Base-by-base conservation (phyloP, 37 sponge, comb jelly and placozoan species). In the Cladorhizidae sp. region DNA sequence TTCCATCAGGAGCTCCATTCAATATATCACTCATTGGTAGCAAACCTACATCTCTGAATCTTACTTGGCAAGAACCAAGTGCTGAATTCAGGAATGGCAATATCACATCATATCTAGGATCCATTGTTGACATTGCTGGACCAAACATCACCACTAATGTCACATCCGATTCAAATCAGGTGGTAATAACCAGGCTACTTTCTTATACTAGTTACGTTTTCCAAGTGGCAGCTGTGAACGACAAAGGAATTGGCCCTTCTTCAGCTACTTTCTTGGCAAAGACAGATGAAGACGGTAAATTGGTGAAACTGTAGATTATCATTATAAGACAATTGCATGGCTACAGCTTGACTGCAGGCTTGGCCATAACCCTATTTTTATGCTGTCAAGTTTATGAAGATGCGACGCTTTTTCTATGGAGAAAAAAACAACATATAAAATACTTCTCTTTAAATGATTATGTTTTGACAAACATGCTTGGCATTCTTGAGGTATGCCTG, bases 241-340 rank as follows among this genome's bases (percentile, higher is more conserved):
- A 22, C 23, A 40, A 18, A 50, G 75, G 75, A 29, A 28, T 45
- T 42, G 75, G 75, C 8, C 75, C 75, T 21, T 63, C 21, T 25
- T 28, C 29, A 9, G 64, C n/a, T 9, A 20, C 64, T 23, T 39
- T 76, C 11, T 12, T 26, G 28, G 62, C 49, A 33, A 33, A 56
- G 35, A 26, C 41, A 29, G 40, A 17, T 57, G 39, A 56, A 76
- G 76, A 57, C 57, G 55, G 76, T 76, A 76, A 58, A 62, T 28
- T n/a, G n/a, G n/a, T n/a, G n/a, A n/a, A n/a, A n/a, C n/a, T n/a
- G n/a, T n/a, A n/a, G n/a, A n/a, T n/a, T n/a, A n/a, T n/a, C n/a
- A n/a, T n/a, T n/a, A n/a, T n/a, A n/a, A n/a, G n/a, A n/a, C n/a
- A n/a, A n/a, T n/a, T n/a, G n/a, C n/a, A n/a, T n/a, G n/a, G n/a